These are phyloP conservation scores for Stegodyphus mimosarum DNA, from an alignment of 1,140 invertebrate species.

Conservation along the genomic window DNA sequence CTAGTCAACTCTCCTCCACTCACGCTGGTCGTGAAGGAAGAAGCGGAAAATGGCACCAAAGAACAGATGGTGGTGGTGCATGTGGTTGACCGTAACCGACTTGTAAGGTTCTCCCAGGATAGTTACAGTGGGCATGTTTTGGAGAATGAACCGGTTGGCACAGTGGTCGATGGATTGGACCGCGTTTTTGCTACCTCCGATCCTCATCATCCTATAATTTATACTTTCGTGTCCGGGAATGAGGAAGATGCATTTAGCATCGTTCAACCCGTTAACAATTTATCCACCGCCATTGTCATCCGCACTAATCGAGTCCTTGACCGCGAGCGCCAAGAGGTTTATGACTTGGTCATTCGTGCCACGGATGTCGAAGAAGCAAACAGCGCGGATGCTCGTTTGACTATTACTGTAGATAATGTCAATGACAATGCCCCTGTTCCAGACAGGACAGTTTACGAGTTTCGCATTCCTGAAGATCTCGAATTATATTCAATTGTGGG, in stretches of 20 bases:
- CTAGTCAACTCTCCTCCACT: slow-evolving; percentile 83
- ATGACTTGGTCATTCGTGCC: slow-evolving; percentile 80
- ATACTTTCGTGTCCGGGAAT: slow-evolving; percentile 79
- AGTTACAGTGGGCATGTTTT: slow-evolving; percentile 75
- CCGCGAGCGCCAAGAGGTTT: slow-evolving; percentile 76
- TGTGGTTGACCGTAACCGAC: slow-evolving; percentile 82
- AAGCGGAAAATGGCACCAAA: slow-evolving; percentile 80
- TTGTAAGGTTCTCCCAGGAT: slow-evolving; percentile 80
- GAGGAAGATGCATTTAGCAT: slow-evolving; percentile 62
- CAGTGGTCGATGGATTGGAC: slow-evolving; percentile 75
- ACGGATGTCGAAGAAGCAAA: slow-evolving; percentile 79
- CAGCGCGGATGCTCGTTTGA: slow-evolving; percentile 78
- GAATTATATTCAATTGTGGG: slow-evolving; percentile 82
- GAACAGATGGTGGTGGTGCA: slow-evolving; percentile 84
- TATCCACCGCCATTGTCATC: slow-evolving; percentile 71
- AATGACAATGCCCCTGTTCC: slow-evolving; percentile 93
- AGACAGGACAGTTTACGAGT: slow-evolving; percentile 80
- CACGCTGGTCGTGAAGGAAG: slow-evolving; percentile 82
- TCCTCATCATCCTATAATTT: slow-evolving; percentile 76
- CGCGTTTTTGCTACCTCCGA: slow-evolving; percentile 69
- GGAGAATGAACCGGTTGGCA: slow-evolving; percentile 80
- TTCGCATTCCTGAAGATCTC: slow-evolving; percentile 75
- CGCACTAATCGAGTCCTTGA: slow-evolving; percentile 80
- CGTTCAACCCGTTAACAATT: slow-evolving; percentile 73
- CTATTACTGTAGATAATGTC: slow-evolving; percentile 81